Base-by-base conservation (phyloP, 1,140 invertebrate species). In the Drosophila triauraria region DNA sequence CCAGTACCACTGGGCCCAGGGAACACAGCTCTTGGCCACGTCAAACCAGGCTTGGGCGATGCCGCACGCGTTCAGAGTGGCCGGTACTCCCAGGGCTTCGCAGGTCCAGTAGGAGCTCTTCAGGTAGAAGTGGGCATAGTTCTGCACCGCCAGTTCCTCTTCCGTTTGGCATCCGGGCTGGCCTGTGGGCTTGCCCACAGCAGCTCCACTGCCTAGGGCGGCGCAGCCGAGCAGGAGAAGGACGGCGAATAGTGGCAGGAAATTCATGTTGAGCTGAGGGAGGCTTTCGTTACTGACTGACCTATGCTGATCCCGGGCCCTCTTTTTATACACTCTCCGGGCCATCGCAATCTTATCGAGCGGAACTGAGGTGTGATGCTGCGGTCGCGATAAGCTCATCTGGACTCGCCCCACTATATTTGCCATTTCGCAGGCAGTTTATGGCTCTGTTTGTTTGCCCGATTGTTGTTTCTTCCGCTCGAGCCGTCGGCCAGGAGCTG, bases 381-480 rank as follows among this genome's bases (percentile, higher is more conserved):
- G 80, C 57, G 67, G 75, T 54, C 48, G 58, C 67, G 72, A 53
- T 76, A 83, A 78, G 65, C 51, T 62, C 44, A 42, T 27, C 40
- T 44, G 38, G 42, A 23, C 40, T 70, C 20, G 20, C 44, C 32
- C 44, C 43, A 42, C 30, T 40, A 42, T 60, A 59, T 42, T 72
- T 79, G 54, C 63, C 50, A 80, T 75, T 84, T 85, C 59, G 77
- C 59, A 51, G 68, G 54, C 68, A 62, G 69, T 87, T 88, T 88
- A 87, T 84, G 76, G 65, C 54, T 46, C 77, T 88, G 83, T 88
- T 88, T 87, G 80, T 87, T 86, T 86, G 76, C 53, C 74, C 32
- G 27, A 51, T 75, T 67, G 80, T 53, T 65, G 53, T 60, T 57
- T 75, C 48, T 63, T 68, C 68, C 59, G 68, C 59, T 77, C 64